phyloP scores from a whole-genome alignment of 2,888 invertebrate species.

The Andrena dorsata region DNA sequence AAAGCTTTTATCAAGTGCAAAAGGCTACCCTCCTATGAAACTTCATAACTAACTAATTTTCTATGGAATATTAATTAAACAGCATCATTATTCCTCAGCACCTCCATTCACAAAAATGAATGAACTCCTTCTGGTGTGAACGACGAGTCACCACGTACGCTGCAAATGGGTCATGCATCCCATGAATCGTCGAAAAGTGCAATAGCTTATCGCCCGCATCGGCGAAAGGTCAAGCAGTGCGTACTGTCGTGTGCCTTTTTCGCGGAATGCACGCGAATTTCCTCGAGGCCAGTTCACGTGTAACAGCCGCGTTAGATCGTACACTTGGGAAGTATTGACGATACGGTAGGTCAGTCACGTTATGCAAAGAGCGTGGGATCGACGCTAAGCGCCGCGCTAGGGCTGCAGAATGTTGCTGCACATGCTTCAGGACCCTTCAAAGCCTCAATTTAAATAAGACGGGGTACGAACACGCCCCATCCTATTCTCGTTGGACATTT shows the following conservation, averaged over 20 bases:
- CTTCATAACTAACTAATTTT: too few relatives aligned
- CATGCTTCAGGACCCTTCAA: background rate
- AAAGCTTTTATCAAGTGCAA: too few relatives aligned
- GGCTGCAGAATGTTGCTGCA: background rate
- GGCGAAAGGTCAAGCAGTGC: slow-evolving; percentile 35
- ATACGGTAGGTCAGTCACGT: slow-evolving; percentile 78
- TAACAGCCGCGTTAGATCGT: slow-evolving; percentile 41
- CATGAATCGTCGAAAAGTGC: background rate
- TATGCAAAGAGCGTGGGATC: slow-evolving; percentile 81
- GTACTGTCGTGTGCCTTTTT: slow-evolving; percentile 31
- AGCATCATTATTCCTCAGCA: too few relatives aligned
- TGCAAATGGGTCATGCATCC: slow-evolving; percentile 27
- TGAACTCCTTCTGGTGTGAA: background rate
- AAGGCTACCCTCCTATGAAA: too few relatives aligned
- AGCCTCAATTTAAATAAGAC: background rate
- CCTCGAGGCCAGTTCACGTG: slow-evolving; percentile 38
- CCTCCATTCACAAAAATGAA: background rate
- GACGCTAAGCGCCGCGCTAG: slow-evolving; percentile 68
- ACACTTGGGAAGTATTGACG: slow-evolving; percentile 43
- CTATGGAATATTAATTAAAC: too few relatives aligned
- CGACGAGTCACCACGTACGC: slow-evolving; percentile 4
- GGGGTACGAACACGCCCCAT: background rate
- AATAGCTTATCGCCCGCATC: slow-evolving; percentile 16
- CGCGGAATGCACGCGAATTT: slow-evolving; percentile 51
- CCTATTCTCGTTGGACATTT: background rate